Evolutionary conservation across 2,797 vertebrate genomes (phyloP), one percentile per base, ranked within the genome.

Genomic region (Chelon labrosus): DNA sequence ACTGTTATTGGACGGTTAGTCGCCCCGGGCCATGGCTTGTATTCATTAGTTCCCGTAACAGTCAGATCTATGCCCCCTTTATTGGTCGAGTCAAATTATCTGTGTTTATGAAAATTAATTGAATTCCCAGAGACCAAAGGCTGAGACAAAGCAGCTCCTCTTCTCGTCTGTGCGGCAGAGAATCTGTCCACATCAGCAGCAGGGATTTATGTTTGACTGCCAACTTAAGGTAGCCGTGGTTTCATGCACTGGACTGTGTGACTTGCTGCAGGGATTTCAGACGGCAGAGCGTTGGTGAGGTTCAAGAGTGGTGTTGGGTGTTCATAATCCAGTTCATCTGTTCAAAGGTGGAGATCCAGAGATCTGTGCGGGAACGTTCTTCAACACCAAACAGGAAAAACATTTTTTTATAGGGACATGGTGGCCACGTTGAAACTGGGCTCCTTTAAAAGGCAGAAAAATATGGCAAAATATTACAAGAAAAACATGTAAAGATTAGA

Each of bases 241-340:
- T 49, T 55, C 49, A 53, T 31, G 44, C 27, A 37, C 22, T 56
- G 22, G 12, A 39, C 47, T 47, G 61, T 52, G 38, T 31, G 60
- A 60, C 44, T 22, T 10, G 2, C 7, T 22, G 2, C 7, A 59
- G 37, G 19, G 51, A 16, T 75, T 68, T 77, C 51, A 66, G 56
- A 66, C 46, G 55, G 54, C 61, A 66, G 25, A 60, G 10, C 31
- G 49, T 49, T 65, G 52, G 55, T 54, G 25, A 64, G 13, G 49
- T 11, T 25, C 42, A 44, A 44, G 41, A n/a, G 35, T 22, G 41
- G 53, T 42, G 65, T 39, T 73, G 17, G 50, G 27, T 17, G 13
- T 25, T 38, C 38, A 63, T 19, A 44, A 53, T 58, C 39, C 41
- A 57, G 44, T 31, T 58, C 47, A 31, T 57, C 20, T 27, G 27